Base-by-base conservation (phyloP, 2,888 invertebrate species). In the Latheticus oryzae region DNA sequence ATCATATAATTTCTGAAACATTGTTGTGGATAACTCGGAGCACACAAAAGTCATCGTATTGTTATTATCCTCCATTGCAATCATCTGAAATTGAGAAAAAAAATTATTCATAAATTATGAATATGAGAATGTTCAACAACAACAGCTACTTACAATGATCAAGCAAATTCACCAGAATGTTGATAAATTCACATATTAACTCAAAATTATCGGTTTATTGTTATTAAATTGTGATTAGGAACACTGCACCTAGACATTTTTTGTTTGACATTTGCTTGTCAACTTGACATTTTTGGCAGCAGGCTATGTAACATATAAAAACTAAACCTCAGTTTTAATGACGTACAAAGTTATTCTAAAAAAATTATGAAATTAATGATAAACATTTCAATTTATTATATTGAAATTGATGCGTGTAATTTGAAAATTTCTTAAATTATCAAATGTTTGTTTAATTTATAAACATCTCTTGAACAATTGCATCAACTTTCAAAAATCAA, bases 1-100 rank as follows among this genome's bases (percentile, higher is more conserved):
- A 60, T 79, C 78, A 58, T 74, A 78, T 33, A 79, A 64, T 62
- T 77, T 78, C 55, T 74, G 75, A 50, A 78, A 76, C 69, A 79
- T 68, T 50, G 71, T 63, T 15, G 73, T 68, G 4, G 76, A 71
- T 52, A 77, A 68, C 64, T 79, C 77, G 33, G 75, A 68, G 63
- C 73, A 75, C 30, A 75, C 74, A 62, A 79, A 79, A 33, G 75
- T 77, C 77, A 78, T 77, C 30, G 73, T 70, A 45, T 71, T 68
- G 35, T 70, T 72, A 61, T 74, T 73, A n/a, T n/a, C n/a, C 59
- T 73, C 75, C 75, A 76, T 76, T 58, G 67, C 66, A 60, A 70
- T 67, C 68, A 70, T 70, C 72, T 70, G 54, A 55, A 71, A 51
- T 30, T 32, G 15, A 28, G 12, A 28, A 38, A 12, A 13, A 35